Percentiles rank a stretch among this genome's conserved stretches.
These are phyloP conservation scores for Microplitis mediator DNA, from an alignment of 1,140 invertebrate genomes.

Conservation along the genomic window DNA sequence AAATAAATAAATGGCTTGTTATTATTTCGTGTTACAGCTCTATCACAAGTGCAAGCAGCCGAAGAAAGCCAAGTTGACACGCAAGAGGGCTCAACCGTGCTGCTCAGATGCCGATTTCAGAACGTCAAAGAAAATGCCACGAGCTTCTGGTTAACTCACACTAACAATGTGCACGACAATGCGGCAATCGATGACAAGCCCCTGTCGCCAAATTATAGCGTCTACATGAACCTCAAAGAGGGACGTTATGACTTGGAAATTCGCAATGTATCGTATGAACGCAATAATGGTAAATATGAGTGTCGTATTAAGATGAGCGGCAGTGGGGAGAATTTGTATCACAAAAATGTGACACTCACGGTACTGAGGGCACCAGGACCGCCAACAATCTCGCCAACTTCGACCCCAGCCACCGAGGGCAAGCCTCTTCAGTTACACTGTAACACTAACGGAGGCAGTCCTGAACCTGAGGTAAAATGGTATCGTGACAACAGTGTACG, in stretches of 20 bases:
- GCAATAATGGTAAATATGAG: constrained; percentile 91
- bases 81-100: constrained; percentile 57
- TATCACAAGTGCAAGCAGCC: constrained; percentile 42
- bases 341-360: constrained; percentile 81
- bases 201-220: constrained; percentile 54
- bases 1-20: no score
- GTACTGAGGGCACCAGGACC: constrained; percentile 83
- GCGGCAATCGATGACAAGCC: constrained; percentile 53
- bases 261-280: constrained; percentile 82
- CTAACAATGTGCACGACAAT: constrained; percentile 57
- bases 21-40: constrained; percentile 42
- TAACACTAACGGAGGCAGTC: constrained; percentile 84
- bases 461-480: constrained; percentile 82
- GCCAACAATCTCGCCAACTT: constrained; percentile 75
- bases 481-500: constrained; percentile 47
- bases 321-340: constrained; percentile 81
- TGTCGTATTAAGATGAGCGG: constrained; percentile 85
- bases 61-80: constrained; percentile 59
- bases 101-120: constrained; percentile 53
- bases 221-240: constrained; percentile 67
- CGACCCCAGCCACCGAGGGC: constrained; percentile 73
- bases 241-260: constrained; percentile 89
- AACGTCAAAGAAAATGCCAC: constrained; percentile 50
- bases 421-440: constrained; percentile 79
- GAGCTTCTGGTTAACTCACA: constrained; percentile 58